Evolutionary conservation across 1,140 invertebrate species (phyloP).

Genomic region (Ridgeia piscesae): DNA sequence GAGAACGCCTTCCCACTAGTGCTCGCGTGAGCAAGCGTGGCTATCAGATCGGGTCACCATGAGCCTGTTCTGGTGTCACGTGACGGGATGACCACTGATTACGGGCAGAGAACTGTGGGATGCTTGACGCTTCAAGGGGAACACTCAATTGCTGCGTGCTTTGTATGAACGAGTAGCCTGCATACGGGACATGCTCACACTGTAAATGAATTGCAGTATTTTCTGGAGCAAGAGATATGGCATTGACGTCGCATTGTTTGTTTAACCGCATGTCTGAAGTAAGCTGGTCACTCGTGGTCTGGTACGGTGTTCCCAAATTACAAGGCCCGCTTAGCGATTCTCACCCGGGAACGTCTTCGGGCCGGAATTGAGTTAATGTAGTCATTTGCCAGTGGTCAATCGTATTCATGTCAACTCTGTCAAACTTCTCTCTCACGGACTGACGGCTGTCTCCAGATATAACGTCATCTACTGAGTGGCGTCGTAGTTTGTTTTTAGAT

Average conservation of each 20-base stretch:
- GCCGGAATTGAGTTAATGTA: no score
- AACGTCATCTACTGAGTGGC: no score
- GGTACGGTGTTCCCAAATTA: not conserved
- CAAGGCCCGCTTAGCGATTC: not conserved
- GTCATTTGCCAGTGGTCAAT: no score
- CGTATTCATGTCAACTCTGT: no score
- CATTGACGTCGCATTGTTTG: not conserved
- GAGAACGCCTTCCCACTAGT: not conserved
- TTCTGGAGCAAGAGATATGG: not conserved
- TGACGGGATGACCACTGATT: not conserved
- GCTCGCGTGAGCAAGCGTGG: not conserved
- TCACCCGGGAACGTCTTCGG: no score
- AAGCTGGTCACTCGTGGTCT: not conserved
- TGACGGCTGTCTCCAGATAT: no score
- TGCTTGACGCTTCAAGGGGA: no score
- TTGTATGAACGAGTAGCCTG: not conserved
- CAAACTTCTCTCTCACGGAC: no score
- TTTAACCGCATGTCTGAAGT: not conserved
- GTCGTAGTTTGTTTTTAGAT: no score
- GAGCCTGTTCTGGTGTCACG: not conserved
- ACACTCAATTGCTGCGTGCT: no score
- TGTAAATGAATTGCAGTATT: not conserved
- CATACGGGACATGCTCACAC: not conserved
- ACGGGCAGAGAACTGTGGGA: no score
- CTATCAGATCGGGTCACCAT: not conserved